phyloP scores from a whole-genome alignment of 2,113 vertebrate species.

The Neolamprologus brichardi region DNA sequence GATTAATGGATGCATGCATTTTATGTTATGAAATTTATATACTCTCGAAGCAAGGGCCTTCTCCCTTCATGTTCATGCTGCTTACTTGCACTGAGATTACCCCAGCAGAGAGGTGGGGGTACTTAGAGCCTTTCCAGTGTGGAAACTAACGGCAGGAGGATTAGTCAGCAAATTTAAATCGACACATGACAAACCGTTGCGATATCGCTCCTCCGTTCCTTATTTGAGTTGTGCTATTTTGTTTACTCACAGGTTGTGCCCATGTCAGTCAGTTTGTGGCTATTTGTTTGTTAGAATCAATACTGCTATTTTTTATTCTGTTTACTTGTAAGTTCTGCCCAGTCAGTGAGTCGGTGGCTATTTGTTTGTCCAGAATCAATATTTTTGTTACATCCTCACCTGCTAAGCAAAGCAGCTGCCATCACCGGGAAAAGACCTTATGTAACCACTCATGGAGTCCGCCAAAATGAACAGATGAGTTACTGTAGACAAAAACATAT shows the following conservation, averaged over 20 bases:
- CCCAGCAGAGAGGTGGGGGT: background rate
- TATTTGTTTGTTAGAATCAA: constrained; percentile 47
- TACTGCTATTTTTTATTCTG: constrained; percentile 45
- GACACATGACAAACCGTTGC: constrained; percentile 21
- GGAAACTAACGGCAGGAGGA: background rate
- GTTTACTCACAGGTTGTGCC: constrained; percentile 23
- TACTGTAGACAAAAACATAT: constrained; percentile 8
- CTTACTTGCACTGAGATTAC: constrained; percentile 15
- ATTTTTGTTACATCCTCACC: constrained; percentile 56
- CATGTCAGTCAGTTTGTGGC: constrained; percentile 33
- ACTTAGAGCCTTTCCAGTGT: background rate
- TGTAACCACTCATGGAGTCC: constrained; percentile 28
- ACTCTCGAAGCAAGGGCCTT: background rate
- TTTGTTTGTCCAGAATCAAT: constrained; percentile 59
- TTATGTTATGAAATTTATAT: constrained; percentile 21
- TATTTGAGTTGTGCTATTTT: constrained; percentile 17
- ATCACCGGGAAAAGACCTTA: constrained; percentile 31
- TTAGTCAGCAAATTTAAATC: constrained; percentile 42
- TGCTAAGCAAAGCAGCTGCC: constrained; percentile 57
- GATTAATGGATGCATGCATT: constrained; percentile 47
- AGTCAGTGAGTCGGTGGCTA: constrained; percentile 51
- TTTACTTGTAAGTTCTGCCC: constrained; percentile 46
- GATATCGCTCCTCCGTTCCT: background rate
- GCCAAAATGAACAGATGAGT: constrained; percentile 18
- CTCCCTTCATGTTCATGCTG: background rate